Percentiles rank a stretch among this genome's conserved stretches.
Conservation (phyloP, 2,113 vertebrate species). For the Alexandromys fortis region DNA sequence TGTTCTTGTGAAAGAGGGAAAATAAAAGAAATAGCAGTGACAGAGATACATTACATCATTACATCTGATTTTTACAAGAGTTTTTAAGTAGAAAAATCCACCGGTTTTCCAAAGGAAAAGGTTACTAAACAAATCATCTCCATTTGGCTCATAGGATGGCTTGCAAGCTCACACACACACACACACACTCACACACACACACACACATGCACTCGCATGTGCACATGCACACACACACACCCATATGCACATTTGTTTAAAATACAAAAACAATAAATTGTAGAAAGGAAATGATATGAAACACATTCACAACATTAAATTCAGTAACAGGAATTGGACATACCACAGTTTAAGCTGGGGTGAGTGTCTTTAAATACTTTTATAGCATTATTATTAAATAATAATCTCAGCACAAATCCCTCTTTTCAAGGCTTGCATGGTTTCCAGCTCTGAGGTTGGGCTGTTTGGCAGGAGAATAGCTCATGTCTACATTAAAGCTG, state of each 20-base stretch:
- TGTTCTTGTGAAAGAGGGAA: constrained; percentile 11
- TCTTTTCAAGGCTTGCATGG: constrained; percentile 83
- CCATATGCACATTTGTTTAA: neutral
- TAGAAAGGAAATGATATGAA: neutral
- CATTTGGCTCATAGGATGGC: neutral
- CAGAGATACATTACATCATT: constrained; percentile 36
- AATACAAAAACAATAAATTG: constrained; percentile 57
- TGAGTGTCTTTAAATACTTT: constrained; percentile 81
- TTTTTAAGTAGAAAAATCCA: constrained; percentile 65
- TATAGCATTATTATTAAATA: constrained; percentile 85
- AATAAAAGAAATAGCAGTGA: neutral
- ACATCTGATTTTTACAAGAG: constrained; percentile 27
- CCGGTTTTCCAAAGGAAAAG: constrained; percentile 51
- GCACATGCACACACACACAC: neutral
- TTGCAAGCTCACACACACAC: neutral
- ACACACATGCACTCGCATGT: neutral
- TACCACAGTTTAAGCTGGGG: constrained; percentile 66
- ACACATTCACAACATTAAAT: constrained; percentile 61
- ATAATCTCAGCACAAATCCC: constrained; percentile 84
- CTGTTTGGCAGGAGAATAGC: constrained; percentile 87
- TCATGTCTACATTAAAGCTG: constrained; percentile 88
- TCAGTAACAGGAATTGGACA: constrained; percentile 58
- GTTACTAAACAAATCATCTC: constrained; percentile 52
- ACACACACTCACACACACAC: neutral
- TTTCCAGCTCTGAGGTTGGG: constrained; percentile 85